phyloP scores from a whole-genome alignment of 2,113 vertebrate species.

The Diphyllodes magnificus region DNA sequence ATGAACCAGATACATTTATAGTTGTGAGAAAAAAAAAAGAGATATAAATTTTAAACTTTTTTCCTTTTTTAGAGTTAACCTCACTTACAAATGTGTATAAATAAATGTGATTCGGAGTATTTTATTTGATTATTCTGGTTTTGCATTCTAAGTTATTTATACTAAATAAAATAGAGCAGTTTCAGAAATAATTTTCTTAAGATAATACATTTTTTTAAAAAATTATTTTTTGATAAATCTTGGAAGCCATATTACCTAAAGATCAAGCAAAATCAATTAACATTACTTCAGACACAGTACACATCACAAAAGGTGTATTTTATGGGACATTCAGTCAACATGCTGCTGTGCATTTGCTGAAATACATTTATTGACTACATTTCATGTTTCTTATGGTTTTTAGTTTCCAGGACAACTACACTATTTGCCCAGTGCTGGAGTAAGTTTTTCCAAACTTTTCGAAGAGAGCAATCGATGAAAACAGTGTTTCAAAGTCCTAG shows the following conservation, averaged over 20 bases:
- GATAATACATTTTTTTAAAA: background rate
- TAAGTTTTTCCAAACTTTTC: slow-evolving; percentile 76
- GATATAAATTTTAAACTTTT: background rate
- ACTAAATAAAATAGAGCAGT: background rate
- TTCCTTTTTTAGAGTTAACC: background rate
- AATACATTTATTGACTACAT: slow-evolving; percentile 7
- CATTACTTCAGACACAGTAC: background rate
- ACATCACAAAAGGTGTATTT: background rate
- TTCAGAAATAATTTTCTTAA: background rate
- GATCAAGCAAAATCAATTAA: background rate
- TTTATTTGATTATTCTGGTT: background rate
- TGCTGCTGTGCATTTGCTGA: background rate
- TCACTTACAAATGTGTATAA: background rate
- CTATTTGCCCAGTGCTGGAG: slow-evolving; percentile 75
- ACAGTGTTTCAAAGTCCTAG: slow-evolving; percentile 79
- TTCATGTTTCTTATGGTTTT: background rate
- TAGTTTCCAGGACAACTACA: slow-evolving; percentile 48
- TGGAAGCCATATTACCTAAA: background rate
- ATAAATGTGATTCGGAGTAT: background rate
- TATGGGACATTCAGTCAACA: background rate
- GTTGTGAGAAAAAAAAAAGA: background rate
- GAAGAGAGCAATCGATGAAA: slow-evolving; percentile 75
- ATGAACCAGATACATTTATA: background rate
- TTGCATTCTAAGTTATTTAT: background rate
- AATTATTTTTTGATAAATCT: background rate